Evolutionary conservation across 2,113 vertebrate genomes (phyloP), one percentile per base, ranked within the genome.

Genomic region (Neoarius graeffei): DNA sequence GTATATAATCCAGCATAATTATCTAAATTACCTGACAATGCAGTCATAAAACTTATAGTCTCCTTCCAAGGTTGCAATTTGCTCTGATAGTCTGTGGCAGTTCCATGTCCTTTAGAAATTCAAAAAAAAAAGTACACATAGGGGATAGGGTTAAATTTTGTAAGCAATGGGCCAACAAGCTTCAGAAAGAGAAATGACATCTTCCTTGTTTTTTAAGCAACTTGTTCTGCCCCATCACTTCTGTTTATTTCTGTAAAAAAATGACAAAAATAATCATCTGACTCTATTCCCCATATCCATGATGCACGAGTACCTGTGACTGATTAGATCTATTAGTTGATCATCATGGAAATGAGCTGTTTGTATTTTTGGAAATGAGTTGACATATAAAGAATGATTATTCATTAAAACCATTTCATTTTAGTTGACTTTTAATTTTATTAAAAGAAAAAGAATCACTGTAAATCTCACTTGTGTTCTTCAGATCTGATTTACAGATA

Each of bases 121-220:
- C 17, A 71, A 7, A 35, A 14, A 48, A 20, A 20, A 50, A 23
- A 11, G 19, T 6, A 27, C 14, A 27, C 23, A n/a, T 79, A n/a
- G 2, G 5, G 11, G 23, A 27, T 13, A 56, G 50, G 25, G 23
- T n/a, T n/a, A 5, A n/a, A 54, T 80, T 80, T 19, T 27, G 76
- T 56, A 56, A 80, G 76, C 52, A 30, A 27, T 80, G 52, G 7
- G 76, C 23, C 52, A 80, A 80, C 52, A 80, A 80, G 52, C 76
- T 56, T 27, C 76, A 80, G n/a, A 80, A 80, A 27, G 13, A 80
- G 25, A 80, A 80, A 80, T 80, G 11, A 80, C 76, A 80, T 52
- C 17, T 2, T 8, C 25, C 10, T 54, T 77, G 50, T 77, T 52
- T 77, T 54, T 23, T 25, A 48, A 42, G 4, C 73, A 50, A 13